phyloP scores from a whole-genome alignment of 2,113 vertebrate species.

The Paramisgurnus dabryanus region DNA sequence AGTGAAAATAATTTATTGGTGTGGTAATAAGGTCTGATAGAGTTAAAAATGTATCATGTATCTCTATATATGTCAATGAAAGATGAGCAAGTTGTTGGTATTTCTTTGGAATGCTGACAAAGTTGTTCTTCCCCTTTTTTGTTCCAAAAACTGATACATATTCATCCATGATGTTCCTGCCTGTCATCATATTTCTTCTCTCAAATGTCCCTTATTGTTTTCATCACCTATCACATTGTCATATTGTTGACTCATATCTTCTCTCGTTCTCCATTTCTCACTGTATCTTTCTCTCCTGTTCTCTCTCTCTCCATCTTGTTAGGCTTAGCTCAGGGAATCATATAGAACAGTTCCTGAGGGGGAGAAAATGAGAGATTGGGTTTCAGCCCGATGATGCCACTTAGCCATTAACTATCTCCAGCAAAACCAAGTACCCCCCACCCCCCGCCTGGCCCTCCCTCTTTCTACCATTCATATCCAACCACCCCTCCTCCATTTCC shows the following conservation, averaged over 20 bases:
- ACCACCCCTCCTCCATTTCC: slow-evolving; percentile 48
- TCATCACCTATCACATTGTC: slow-evolving; percentile 24
- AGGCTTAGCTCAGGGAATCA: slow-evolving; percentile 58
- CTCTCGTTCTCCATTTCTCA: slow-evolving; percentile 19
- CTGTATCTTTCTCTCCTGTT: slow-evolving; percentile 28
- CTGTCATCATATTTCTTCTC: slow-evolving; percentile 1
- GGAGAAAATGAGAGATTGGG: slow-evolving; percentile 61
- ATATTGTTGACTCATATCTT: slow-evolving; percentile 37
- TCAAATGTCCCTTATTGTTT: slow-evolving; percentile 22
- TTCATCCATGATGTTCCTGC: not conserved
- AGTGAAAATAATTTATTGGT: too few species aligned
- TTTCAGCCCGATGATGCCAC: slow-evolving; percentile 67
- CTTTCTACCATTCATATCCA: slow-evolving; percentile 61
- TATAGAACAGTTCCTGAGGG: slow-evolving; percentile 60
- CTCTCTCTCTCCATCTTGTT: slow-evolving; percentile 38
- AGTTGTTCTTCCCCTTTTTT: not conserved
- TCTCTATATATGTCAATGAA: not conserved
- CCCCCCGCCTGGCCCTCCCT: slow-evolving; percentile 45
- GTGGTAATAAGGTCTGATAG: too few species aligned
- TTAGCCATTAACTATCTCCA: slow-evolving; percentile 66
- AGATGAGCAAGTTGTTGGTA: slow-evolving; percentile 14
- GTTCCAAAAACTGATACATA: not conserved
- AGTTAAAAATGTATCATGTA: too few species aligned
- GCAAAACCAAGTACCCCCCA: slow-evolving; percentile 51
- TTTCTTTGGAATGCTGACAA: not conserved